A percentile compares a stretch with the other conserved stretches of the same genome.
These are phyloP conservation scores for Diadegma fenestrale DNA, from an alignment of 2,888 invertebrate genomes.

Conservation along the genomic window DNA sequence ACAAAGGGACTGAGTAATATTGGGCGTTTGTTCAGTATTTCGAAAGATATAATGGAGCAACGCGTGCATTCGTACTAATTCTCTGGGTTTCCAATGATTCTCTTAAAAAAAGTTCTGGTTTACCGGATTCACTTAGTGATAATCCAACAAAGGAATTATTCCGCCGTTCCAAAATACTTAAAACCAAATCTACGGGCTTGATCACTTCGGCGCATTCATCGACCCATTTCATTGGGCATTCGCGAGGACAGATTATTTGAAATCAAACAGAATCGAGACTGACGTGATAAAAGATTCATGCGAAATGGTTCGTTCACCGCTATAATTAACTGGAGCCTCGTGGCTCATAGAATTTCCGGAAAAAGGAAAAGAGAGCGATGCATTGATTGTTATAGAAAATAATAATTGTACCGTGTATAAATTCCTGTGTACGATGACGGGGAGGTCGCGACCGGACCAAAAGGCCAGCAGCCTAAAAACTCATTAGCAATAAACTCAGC, in stretches of 20 bases:
- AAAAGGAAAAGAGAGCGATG: not conserved
- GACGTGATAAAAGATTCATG: not conserved
- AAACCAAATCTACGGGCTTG: not conserved
- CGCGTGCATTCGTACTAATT: not conserved
- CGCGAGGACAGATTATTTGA: not conserved
- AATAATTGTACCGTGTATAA: conserved; percentile 13
- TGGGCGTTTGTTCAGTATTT: conserved; percentile 8
- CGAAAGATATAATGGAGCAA: not conserved
- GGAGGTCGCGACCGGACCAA: conserved; percentile 42
- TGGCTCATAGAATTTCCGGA: not conserved
- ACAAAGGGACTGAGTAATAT: conserved; percentile 19
- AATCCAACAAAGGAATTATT: conserved; percentile 16
- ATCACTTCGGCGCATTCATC: not conserved
- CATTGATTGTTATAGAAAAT: conserved; percentile 11
- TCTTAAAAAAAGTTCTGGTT: not conserved
- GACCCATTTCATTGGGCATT: not conserved
- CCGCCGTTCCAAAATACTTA: not conserved
- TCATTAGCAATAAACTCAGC: conserved; percentile 64
- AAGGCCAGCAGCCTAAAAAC: conserved; percentile 42
- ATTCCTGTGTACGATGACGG: conserved; percentile 32
- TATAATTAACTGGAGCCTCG: not conserved
- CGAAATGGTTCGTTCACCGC: not conserved
- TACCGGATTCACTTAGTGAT: not conserved
- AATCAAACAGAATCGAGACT: not conserved
- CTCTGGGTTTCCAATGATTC: not conserved